Evolutionary conservation across 2,797 vertebrate genomes (phyloP).

Genomic region (Protosalanx chinensis): DNA sequence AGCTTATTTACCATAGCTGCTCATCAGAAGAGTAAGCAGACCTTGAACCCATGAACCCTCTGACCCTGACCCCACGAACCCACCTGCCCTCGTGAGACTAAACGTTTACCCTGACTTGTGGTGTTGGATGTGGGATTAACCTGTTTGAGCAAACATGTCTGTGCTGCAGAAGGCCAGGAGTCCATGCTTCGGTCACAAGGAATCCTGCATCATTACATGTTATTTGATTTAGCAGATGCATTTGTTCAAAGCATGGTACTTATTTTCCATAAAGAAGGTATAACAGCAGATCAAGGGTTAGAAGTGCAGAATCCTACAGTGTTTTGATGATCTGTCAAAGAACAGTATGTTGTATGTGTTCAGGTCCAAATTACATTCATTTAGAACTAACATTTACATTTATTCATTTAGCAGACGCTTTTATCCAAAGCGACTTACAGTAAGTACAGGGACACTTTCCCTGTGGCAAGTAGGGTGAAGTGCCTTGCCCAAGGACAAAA

Average conservation of each 20-base stretch:
- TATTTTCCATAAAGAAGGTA: too few relatives aligned
- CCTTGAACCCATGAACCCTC: not conserved
- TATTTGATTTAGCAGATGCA: too few relatives aligned
- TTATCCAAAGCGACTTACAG: too few relatives aligned
- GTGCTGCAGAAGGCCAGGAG: not conserved
- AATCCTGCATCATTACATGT: slow-evolving; percentile 7
- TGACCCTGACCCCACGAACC: not conserved
- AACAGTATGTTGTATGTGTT: too few relatives aligned
- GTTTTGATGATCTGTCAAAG: too few relatives aligned
- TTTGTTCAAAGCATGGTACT: too few relatives aligned
- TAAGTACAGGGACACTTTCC: too few relatives aligned
- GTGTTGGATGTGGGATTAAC: slow-evolving; percentile 21
- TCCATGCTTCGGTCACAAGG: slow-evolving; percentile 1
- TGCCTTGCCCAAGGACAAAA: too few relatives aligned
- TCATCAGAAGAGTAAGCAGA: slow-evolving; percentile 67
- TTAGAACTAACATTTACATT: slow-evolving; percentile 29
- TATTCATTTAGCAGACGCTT: too few relatives aligned
- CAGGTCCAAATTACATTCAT: slow-evolving; percentile 33
- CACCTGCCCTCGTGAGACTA: not conserved
- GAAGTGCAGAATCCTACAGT: too few relatives aligned
- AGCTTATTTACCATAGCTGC: slow-evolving; percentile 52
- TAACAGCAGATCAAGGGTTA: too few relatives aligned
- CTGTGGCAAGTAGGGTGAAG: too few relatives aligned
- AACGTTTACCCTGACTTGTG: slow-evolving; percentile 4
- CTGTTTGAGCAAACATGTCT: not conserved